Base-by-base conservation (phyloP, 2,797 vertebrate species). In the Hephaestus fuliginosus region DNA sequence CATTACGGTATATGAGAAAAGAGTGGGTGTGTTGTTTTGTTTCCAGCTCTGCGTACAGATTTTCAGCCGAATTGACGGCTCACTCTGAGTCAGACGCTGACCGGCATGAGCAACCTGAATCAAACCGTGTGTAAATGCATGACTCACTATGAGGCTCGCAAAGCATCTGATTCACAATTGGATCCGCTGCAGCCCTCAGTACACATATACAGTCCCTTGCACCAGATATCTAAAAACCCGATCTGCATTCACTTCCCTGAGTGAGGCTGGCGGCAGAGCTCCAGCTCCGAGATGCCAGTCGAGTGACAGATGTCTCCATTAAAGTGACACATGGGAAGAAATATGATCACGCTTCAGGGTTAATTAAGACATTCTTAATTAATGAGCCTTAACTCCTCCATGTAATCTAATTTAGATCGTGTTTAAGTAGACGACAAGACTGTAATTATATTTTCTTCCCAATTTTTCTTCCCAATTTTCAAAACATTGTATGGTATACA, bases 281-380 rank as follows among this genome's bases (percentile, higher is more conserved):
- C 44, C 71, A 56, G 74, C 80, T 80, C 73, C 2, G 69, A 87
- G 76, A 88, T 61, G 81, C 83, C 89, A 89, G 74, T 87, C 89
- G 69, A 87, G 83, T 92, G 89, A 91, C 93, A 93, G 91, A 94
- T 89, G 92, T 90, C 91, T 89, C 89, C 76, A 92, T 93, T 91
- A 89, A 88, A 88, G 80, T 76, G 83, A 85, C 88, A 92, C 85
- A 76, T 73, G 83, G 86, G 79, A 87, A 88, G 85, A 91, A 88
- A 92, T 89, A 91, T 85, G 87, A 91, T 88, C 89, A 78, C 8
- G 55, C 81, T 79, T 80, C 20, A 43, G 84, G 85, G 86, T 84
- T 93, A 92, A 94, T 93, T 92, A 94, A 92, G 79, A 91, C 85
- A 82, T 88, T 89, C 76, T 71, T 75, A 92, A 93, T 93, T 92